phyloP scores from a whole-genome alignment of 2,113 vertebrate genomes.

The Trogon surrucura region DNA sequence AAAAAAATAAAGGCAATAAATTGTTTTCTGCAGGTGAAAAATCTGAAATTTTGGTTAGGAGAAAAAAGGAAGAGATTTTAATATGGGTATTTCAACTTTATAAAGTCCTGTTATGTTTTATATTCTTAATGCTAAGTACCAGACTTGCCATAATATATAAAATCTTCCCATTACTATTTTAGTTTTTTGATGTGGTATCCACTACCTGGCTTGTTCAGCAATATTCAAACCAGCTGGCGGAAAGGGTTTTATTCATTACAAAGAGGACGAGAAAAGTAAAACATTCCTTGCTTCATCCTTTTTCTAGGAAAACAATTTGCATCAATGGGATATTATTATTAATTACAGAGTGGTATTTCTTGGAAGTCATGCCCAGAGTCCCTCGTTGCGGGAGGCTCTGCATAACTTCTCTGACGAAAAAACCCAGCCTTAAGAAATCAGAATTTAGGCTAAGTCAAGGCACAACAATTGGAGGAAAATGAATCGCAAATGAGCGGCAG shows the following conservation, averaged over 20 bases:
- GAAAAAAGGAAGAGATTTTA: background rate
- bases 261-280: background rate
- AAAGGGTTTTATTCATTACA: background rate
- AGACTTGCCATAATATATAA: background rate
- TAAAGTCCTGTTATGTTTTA: background rate
- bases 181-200: background rate
- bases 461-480: constrained; percentile 50
- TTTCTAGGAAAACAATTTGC: background rate
- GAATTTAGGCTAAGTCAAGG: constrained; percentile 1
- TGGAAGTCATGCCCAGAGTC: constrained; percentile 3
- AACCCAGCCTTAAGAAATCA: background rate
- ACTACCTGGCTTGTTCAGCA: background rate
- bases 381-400: background rate
- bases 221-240: background rate
- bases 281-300: background rate
- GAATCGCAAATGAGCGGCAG: background rate
- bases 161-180: background rate
- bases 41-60: background rate
- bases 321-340: background rate
- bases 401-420: background rate
- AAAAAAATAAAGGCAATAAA: background rate
- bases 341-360: background rate
- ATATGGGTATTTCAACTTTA: background rate
- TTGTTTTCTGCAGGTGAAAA: background rate
- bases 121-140: background rate